Conservation (phyloP, 2,797 vertebrate species). For the Meriones psammophilus region DNA sequence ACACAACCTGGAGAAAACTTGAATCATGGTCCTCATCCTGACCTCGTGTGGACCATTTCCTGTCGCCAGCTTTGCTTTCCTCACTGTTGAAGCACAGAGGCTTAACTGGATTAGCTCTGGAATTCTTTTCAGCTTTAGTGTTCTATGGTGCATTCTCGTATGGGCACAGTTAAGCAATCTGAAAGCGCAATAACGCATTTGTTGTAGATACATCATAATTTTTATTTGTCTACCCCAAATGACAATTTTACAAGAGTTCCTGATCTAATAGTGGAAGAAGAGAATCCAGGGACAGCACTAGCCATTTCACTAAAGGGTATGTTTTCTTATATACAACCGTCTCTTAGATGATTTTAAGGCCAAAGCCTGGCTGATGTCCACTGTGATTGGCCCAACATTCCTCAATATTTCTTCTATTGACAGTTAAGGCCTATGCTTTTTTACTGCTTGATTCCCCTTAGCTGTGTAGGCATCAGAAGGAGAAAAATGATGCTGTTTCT, state of each 20-base stretch:
- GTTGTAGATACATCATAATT: background rate
- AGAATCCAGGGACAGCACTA: constrained; percentile 35
- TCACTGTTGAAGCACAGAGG: constrained; percentile 26
- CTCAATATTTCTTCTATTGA: background rate
- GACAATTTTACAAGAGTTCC: constrained; percentile 15
- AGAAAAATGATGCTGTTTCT: background rate
- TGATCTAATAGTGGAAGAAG: background rate
- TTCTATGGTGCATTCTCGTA: background rate
- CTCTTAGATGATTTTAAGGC: constrained; percentile 36
- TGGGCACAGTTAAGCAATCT: constrained; percentile 42
- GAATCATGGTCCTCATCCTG: background rate
- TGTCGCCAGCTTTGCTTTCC: background rate
- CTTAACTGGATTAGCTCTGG: constrained; percentile 4
- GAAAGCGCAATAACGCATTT: background rate
- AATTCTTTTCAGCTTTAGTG: background rate
- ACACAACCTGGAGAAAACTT: background rate
- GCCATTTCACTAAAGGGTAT: background rate
- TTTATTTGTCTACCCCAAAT: constrained; percentile 57
- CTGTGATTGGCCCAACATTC: background rate
- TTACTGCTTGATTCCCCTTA: background rate
- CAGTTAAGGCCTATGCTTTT: background rate
- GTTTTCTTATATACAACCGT: constrained; percentile 29
- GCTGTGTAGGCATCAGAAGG: background rate
- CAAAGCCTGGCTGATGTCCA: constrained; percentile 38
- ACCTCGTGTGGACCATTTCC: background rate